Conservation (phyloP, 2,888 invertebrate genomes). For the Didymodactylos carnosus region DNA sequence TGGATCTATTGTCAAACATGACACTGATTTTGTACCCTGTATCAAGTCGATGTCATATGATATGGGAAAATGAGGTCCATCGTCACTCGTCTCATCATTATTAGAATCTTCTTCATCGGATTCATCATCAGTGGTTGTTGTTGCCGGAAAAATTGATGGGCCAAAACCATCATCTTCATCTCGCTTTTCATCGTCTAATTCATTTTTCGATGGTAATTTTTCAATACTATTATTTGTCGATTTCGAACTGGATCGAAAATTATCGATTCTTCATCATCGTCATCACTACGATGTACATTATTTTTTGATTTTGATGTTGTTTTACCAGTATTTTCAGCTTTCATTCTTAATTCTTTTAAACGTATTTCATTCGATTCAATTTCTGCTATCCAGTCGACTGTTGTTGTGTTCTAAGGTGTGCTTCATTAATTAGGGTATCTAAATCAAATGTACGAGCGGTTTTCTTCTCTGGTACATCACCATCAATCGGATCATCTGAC, state of each 20-base stretch:
- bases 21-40: slow-evolving; percentile 69
- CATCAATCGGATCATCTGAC: neutral
- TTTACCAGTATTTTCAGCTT: slow-evolving; percentile 13
- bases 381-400: neutral
- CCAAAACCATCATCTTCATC: neutral
- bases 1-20: neutral
- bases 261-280: too few species aligned
- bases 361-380: neutral
- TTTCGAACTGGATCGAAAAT: too few species aligned
- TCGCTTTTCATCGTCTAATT: too few species aligned
- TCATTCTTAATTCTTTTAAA: neutral
- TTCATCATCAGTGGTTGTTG: too few species aligned
- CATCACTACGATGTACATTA: neutral
- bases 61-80: slow-evolving; percentile 34
- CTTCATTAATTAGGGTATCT: slow-evolving; percentile 45
- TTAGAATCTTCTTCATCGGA: neutral
- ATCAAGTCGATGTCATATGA: slow-evolving; percentile 50
- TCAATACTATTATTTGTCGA: too few species aligned
- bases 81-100: slow-evolving; percentile 16
- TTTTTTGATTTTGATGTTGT: neutral
- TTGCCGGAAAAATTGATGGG: slow-evolving; percentile 17
- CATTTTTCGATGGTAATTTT: too few species aligned
- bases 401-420: slow-evolving; percentile 33
- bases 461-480: slow-evolving; percentile 37
- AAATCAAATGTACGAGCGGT: slow-evolving; percentile 68